A percentile compares a stretch with the other conserved stretches of the same genome.
phyloP scores from a whole-genome alignment of 2,888 invertebrate species.

The Rhyacophila evoluta region DNA sequence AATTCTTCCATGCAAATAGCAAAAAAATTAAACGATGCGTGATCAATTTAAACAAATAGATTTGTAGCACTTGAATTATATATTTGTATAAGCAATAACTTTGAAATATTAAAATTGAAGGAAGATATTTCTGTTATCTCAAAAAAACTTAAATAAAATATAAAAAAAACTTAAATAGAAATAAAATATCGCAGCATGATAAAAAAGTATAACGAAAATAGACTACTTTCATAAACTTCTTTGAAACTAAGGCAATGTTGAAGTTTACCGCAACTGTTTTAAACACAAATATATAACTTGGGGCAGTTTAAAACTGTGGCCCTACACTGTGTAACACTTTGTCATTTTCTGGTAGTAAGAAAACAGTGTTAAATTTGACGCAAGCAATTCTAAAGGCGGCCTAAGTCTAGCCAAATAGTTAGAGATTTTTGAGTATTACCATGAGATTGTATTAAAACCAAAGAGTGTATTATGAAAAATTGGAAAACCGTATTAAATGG shows the following conservation, averaged over 20 bases:
- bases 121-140: too few species aligned
- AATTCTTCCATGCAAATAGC: too few species aligned
- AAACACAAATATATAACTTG: conserved; percentile 24
- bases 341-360: neutral
- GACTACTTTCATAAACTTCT: neutral
- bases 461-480: too few species aligned
- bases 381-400: neutral
- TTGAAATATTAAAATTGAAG: too few species aligned
- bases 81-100: too few species aligned
- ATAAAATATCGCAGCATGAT: neutral
- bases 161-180: neutral
- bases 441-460: too few species aligned
- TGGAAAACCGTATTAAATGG: too few species aligned
- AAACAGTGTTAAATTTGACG: neutral
- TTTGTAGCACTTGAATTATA: too few species aligned
- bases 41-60: too few species aligned
- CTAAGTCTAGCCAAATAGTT: neutral
- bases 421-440: too few species aligned
- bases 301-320: conserved; percentile 15
- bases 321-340: conserved; percentile 2
- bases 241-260: conserved; percentile 10
- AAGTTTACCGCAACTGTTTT: conserved; percentile 22
- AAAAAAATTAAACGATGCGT: too few species aligned
- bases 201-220: neutral
- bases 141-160: too few species aligned